Percentiles rank a stretch among this genome's conserved stretches.
Evolutionary conservation across 2,888 invertebrate species (phyloP).

Genomic region (Platypus cylindrus): DNA sequence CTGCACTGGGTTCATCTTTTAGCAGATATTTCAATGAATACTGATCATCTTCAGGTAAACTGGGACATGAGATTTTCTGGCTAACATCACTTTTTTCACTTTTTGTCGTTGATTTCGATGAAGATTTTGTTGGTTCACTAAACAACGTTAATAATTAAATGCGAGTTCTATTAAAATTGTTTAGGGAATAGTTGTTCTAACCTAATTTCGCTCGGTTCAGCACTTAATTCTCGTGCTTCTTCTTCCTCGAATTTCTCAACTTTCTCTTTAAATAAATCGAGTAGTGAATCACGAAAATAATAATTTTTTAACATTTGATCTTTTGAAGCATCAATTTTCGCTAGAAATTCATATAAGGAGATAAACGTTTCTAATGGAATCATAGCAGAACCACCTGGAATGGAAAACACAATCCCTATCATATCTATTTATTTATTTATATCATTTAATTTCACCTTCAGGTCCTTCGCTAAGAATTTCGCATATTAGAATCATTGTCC

Average conservation of each 20-base stretch:
- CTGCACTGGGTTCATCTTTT: constrained; percentile 9
- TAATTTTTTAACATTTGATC: constrained; percentile 27
- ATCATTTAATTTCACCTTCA: constrained; percentile 39
- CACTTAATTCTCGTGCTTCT: no score
- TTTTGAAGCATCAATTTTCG: constrained; percentile 42
- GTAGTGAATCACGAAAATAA: constrained; percentile 29
- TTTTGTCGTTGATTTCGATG: constrained; percentile 12
- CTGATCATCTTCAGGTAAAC: constrained; percentile 20
- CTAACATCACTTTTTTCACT: constrained; percentile 13
- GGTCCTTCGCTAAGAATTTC: constrained; percentile 72
- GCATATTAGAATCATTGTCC: constrained; percentile 69
- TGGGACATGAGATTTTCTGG: constrained; percentile 25
- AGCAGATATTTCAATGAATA: constrained; percentile 16
- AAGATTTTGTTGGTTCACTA: constrained; percentile 7
- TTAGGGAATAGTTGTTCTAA: no score
- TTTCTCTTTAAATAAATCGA: constrained; percentile 23
- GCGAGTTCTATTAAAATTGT: no score
- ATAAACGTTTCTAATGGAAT: constrained; percentile 53
- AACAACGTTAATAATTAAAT: no score
- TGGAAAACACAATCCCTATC: neutral
- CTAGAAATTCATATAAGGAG: constrained; percentile 45
- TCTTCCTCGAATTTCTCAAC: constrained; percentile 19
- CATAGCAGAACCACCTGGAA: constrained; percentile 53
- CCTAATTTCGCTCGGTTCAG: no score
- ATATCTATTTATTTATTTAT: neutral